Percentiles rank a stretch among this genome's conserved stretches.
Evolutionary conservation across 2,888 invertebrate species (phyloP).

Genomic region (Salticus scenicus): DNA sequence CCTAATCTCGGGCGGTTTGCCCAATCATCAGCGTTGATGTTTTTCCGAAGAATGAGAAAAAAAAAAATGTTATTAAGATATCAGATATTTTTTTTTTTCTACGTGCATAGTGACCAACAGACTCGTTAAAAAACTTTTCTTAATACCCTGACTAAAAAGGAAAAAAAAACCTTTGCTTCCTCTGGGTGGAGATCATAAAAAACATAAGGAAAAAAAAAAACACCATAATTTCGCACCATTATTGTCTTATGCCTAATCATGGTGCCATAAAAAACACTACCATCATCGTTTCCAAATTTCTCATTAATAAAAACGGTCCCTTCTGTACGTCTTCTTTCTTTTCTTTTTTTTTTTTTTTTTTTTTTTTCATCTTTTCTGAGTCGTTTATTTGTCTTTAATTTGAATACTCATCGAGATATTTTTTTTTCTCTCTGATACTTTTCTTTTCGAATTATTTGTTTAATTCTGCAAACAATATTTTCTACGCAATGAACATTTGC

Average conservation of each 20-base stretch:
- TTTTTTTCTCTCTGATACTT: constrained; percentile 24
- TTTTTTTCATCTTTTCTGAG: constrained; percentile 21
- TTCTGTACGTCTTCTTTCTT: constrained; percentile 23
- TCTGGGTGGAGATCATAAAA: constrained; percentile 2
- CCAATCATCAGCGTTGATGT: constrained; percentile 55
- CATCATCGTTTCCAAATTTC: constrained; percentile 58
- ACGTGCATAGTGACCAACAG: constrained; percentile 11
- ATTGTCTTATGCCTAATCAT: constrained; percentile 64
- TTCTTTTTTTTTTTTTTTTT: constrained; percentile 5
- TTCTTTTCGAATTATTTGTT: constrained; percentile 59
- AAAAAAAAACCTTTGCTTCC: constrained; percentile 18
- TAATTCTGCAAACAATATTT: constrained; percentile 69
- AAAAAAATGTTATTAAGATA: constrained; percentile 67
- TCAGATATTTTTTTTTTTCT: constrained; percentile 44
- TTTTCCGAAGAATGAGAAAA: constrained; percentile 38
- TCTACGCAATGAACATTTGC: constrained; percentile 17
- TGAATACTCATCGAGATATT: constrained; percentile 40
- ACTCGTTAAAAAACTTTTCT: constrained; percentile 19
- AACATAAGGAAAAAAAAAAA: constrained; percentile 12
- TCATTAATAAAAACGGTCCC: constrained; percentile 68
- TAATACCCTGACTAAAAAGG: constrained; percentile 17
- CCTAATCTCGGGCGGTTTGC: not conserved
- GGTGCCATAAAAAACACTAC: constrained; percentile 38
- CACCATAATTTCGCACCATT: constrained; percentile 56
- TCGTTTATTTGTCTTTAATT: constrained; percentile 70